Percentiles rank a stretch among this genome's conserved stretches.
phyloP scores from a whole-genome alignment of 2,113 vertebrate genomes.

The Leptobrachium ailaonicum region DNA sequence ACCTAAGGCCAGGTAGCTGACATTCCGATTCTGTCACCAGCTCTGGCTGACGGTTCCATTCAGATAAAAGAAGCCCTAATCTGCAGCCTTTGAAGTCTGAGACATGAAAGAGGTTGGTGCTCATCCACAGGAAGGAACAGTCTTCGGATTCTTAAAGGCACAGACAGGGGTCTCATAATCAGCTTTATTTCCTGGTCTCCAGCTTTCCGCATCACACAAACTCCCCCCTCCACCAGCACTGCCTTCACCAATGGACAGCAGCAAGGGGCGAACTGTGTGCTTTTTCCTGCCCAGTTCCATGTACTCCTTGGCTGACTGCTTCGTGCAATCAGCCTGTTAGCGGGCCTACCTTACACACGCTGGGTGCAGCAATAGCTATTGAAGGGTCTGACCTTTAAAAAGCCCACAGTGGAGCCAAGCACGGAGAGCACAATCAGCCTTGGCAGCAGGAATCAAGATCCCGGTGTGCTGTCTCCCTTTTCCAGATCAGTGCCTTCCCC shows the following conservation, averaged over 20 bases:
- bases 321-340: constrained; percentile 1
- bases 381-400: constrained; percentile 27
- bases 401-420: background rate
- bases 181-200: constrained; percentile 21
- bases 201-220: background rate
- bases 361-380: constrained; percentile 19
- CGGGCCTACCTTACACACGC: background rate
- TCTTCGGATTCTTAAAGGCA: constrained; percentile 58
- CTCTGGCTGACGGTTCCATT: constrained; percentile 60
- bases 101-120: constrained; percentile 64
- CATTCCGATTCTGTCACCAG: constrained; percentile 44
- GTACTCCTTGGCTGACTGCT: constrained; percentile 19
- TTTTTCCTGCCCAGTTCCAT: background rate
- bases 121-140: constrained; percentile 58
- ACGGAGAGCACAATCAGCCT: background rate
- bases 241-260: constrained; percentile 1
- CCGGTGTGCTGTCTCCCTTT: constrained; percentile 11
- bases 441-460: constrained; percentile 1
- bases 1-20: constrained; percentile 42
- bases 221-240: background rate
- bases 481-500: constrained; percentile 14
- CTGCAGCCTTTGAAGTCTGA: constrained; percentile 66
- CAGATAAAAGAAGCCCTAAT: constrained; percentile 67
- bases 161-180: constrained; percentile 50
- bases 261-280: background rate